Conservation (phyloP, 2,113 vertebrate genomes). For the Bos indicus region DNA sequence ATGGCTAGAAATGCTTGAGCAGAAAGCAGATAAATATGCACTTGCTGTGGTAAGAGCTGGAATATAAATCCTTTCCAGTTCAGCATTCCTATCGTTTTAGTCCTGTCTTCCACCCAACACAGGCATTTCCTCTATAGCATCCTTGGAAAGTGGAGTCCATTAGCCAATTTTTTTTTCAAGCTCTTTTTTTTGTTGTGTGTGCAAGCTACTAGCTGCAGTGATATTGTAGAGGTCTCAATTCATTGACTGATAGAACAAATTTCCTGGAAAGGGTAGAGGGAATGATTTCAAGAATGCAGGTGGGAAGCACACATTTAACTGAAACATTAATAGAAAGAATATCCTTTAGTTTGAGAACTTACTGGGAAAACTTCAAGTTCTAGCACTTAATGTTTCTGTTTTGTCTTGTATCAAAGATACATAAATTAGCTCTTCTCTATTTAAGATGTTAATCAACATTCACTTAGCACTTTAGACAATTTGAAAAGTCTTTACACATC, state of each 20-base stretch:
- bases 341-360: neutral
- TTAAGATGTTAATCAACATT: neutral
- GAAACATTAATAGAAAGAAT: neutral
- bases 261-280: neutral
- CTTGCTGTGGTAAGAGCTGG: neutral
- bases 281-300: neutral
- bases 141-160: neutral
- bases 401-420: neutral
- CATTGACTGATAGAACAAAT: neutral
- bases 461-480: neutral
- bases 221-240: neutral
- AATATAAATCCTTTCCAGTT: slow-evolving; percentile 15
- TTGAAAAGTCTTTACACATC: neutral
- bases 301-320: neutral
- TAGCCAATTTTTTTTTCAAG: neutral
- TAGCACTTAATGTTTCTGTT: neutral
- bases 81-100: slow-evolving; percentile 17
- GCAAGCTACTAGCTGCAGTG: neutral
- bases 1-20: neutral
- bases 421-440: neutral
- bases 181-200: neutral
- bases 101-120: neutral
- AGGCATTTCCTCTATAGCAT: slow-evolving; percentile 20
- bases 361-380: neutral
- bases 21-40: neutral